Evolutionary conservation across 2,888 invertebrate genomes (phyloP).

Genomic region (Epinotia demarniana): DNA sequence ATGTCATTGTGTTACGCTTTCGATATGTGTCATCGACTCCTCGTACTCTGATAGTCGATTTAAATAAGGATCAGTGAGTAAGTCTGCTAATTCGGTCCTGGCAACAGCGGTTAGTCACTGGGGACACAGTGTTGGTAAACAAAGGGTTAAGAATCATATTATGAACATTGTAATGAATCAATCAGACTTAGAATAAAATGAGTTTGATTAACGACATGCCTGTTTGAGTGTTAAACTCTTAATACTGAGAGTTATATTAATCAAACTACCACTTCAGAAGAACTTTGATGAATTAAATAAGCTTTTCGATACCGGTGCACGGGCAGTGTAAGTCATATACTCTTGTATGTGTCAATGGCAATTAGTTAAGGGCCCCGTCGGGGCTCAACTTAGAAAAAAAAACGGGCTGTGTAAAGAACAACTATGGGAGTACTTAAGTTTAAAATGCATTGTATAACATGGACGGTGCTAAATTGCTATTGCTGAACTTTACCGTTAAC

Average conservation of each 20-base stretch:
- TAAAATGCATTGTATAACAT: too few species aligned
- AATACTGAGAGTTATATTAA: not conserved
- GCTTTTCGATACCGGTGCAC: too few species aligned
- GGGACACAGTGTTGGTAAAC: conserved; percentile 35
- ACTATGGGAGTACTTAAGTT: too few species aligned
- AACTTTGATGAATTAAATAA: too few species aligned
- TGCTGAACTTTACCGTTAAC: too few species aligned
- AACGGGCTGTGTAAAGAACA: too few species aligned
- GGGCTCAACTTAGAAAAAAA: too few species aligned
- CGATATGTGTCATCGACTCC: conserved; percentile 21
- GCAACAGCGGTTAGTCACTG: conserved; percentile 36
- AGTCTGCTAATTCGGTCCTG: conserved; percentile 31
- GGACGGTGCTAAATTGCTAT: too few species aligned
- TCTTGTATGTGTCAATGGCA: too few species aligned
- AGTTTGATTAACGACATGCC: not conserved
- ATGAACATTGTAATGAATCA: not conserved
- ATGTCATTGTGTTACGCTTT: not conserved
- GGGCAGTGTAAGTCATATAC: too few species aligned
- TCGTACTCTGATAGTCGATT: conserved; percentile 12
- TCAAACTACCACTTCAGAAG: too few species aligned
- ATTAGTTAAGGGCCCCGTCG: too few species aligned
- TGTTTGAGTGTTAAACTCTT: not conserved
- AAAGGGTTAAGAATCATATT: conserved; percentile 18
- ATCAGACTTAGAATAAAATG: not conserved
- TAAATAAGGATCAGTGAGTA: conserved; percentile 38